Conservation (phyloP, 2,113 vertebrate genomes). For the Cyprinodon tularosa region DNA sequence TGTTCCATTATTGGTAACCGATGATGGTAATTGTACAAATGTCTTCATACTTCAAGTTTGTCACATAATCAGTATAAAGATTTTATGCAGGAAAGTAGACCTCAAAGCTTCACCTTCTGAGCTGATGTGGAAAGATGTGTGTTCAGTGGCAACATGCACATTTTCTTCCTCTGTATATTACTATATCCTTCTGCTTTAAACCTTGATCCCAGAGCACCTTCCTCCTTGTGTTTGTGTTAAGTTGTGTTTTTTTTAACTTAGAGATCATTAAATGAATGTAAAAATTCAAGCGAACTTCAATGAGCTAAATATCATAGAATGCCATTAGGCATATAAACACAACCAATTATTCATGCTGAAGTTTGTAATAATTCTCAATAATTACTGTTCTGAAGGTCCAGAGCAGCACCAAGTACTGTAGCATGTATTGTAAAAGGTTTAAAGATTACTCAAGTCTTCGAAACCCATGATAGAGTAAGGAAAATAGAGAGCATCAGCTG, state of each 20-base stretch:
- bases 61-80: no score
- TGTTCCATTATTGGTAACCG: no score
- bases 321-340: conserved; percentile 33
- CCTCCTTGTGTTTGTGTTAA: conserved; percentile 9
- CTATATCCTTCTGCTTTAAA: conserved; percentile 63
- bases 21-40: no score
- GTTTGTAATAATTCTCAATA: conserved; percentile 24
- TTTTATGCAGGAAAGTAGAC: no score
- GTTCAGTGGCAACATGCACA: no score
- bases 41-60: no score
- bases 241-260: conserved; percentile 17
- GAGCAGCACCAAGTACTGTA: conserved; percentile 20
- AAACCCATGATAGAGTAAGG: background rate
- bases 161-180: background rate
- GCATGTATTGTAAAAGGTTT: conserved; percentile 7
- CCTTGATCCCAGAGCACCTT: conserved; percentile 28
- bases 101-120: no score
- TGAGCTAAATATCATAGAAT: conserved; percentile 34
- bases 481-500: background rate
- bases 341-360: conserved; percentile 4
- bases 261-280: conserved; percentile 15
- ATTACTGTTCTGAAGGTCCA: conserved; percentile 27
- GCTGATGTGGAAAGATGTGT: no score
- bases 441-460: conserved; percentile 4
- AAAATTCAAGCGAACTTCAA: conserved; percentile 11